Conservation (phyloP, 2,888 invertebrate species). For the Diarsia brunnea region DNA sequence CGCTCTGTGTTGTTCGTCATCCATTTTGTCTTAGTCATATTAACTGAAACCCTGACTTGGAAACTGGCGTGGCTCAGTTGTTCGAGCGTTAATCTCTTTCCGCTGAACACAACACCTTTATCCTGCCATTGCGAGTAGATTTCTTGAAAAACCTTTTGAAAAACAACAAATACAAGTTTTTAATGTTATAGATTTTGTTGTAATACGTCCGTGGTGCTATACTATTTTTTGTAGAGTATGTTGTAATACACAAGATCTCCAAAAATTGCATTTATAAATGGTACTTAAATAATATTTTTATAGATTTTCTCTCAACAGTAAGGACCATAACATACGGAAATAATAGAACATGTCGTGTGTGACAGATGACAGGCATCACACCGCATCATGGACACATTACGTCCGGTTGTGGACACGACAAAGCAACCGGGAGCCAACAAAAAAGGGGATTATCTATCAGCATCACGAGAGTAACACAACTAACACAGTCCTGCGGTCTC, state of each 20-base stretch:
- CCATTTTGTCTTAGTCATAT: no score
- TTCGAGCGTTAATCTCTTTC: no score
- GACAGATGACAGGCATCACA: constrained; percentile 45
- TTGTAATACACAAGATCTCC: not conserved
- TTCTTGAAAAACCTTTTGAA: no score
- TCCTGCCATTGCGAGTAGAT: no score
- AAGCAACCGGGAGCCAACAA: not conserved
- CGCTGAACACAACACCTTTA: no score
- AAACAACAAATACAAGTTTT: not conserved
- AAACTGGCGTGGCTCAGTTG: no score
- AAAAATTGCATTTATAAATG: not conserved
- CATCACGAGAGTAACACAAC: constrained; percentile 14
- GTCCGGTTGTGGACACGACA: constrained; percentile 19
- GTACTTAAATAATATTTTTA: not conserved
- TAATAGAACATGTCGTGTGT: constrained; percentile 14
- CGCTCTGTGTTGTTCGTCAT: no score
- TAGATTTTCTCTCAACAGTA: not conserved
- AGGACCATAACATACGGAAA: constrained; percentile 3
- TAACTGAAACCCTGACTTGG: no score
- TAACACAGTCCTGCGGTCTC: constrained; percentile 22
- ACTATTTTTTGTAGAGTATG: no score
- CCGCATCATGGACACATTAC: constrained; percentile 32
- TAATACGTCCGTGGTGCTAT: no score
- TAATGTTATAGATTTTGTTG: not conserved
- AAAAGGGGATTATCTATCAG: constrained; percentile 29